Evolutionary conservation across 2,797 vertebrate species (phyloP).

Genomic region (Caiman crocodilus): DNA sequence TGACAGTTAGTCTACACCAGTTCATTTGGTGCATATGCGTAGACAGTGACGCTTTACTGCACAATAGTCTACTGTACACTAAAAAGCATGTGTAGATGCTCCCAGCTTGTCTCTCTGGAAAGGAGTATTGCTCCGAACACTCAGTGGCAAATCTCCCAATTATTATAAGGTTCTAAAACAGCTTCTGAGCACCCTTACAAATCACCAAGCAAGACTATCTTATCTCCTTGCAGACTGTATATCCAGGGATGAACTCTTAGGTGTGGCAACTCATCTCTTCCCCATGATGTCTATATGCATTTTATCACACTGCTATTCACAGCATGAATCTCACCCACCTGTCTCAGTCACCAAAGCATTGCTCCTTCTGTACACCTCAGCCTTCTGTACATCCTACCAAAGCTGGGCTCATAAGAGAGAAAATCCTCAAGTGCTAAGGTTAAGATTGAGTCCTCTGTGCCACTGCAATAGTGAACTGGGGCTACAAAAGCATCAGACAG

Average conservation of each 20-base stretch:
- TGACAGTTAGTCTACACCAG: too few species aligned
- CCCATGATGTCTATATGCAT: background rate
- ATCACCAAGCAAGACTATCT: background rate
- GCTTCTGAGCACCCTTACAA: background rate
- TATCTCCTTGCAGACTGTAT: background rate
- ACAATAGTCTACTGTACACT: too few species aligned
- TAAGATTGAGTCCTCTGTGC: background rate
- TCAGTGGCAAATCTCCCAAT: background rate
- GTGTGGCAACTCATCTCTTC: background rate
- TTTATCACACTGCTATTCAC: background rate
- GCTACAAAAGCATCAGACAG: too few species aligned
- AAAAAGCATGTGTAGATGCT: too few species aligned
- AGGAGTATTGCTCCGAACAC: background rate
- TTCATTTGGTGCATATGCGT: too few species aligned
- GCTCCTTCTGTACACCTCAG: background rate
- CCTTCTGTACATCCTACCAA: background rate
- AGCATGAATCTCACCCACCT: background rate
- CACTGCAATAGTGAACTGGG: too few species aligned
- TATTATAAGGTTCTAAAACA: background rate
- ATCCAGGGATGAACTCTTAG: background rate
- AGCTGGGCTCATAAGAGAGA: background rate
- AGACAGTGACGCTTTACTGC: too few species aligned
- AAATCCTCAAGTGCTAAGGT: background rate
- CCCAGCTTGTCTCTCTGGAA: background rate
- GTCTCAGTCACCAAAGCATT: background rate